Evolutionary conservation across 2,797 vertebrate genomes (phyloP).

Genomic region (Sebastes hubbsi): DNA sequence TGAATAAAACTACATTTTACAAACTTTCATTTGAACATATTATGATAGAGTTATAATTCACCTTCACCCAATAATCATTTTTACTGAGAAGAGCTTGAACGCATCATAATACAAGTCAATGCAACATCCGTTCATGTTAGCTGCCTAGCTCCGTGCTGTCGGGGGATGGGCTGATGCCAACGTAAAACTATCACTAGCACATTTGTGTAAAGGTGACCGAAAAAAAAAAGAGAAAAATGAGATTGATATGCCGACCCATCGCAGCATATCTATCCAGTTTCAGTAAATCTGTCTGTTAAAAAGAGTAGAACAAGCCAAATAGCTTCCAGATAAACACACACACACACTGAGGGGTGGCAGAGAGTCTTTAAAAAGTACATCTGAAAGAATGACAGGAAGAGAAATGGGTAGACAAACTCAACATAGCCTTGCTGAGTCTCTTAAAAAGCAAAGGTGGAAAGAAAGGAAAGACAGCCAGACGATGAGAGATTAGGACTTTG

Average conservation of each 20-base stretch:
- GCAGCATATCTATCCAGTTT: not conserved
- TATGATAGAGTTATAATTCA: too few species aligned
- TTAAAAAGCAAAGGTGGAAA: slow-evolving; percentile 37
- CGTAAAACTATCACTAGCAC: too few species aligned
- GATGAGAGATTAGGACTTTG: slow-evolving; percentile 34
- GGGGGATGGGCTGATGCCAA: rapidly evolving
- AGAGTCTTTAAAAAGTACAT: slow-evolving; percentile 28
- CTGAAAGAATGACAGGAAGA: slow-evolving; percentile 36
- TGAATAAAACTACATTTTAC: too few species aligned
- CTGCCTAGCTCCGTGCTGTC: too few species aligned
- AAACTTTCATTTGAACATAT: too few species aligned
- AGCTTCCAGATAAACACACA: not conserved
- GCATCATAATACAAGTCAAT: too few species aligned
- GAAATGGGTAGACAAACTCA: slow-evolving; percentile 50
- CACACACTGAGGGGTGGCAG: not conserved
- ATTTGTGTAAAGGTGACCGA: too few species aligned
- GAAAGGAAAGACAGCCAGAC: slow-evolving; percentile 32
- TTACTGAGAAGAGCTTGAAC: too few species aligned
- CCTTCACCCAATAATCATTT: too few species aligned
- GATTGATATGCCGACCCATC: too few species aligned
- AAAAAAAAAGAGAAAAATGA: too few species aligned
- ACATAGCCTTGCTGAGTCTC: slow-evolving; percentile 30
- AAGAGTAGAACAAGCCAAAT: not conserved
- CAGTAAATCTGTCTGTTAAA: slow-evolving; percentile 1
- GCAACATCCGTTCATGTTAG: too few species aligned